A percentile compares a stretch with the other conserved stretches of the same genome.
These are phyloP conservation scores for Pasiphila rectangulata DNA, from an alignment of 2,888 invertebrate species.

Conservation along the genomic window DNA sequence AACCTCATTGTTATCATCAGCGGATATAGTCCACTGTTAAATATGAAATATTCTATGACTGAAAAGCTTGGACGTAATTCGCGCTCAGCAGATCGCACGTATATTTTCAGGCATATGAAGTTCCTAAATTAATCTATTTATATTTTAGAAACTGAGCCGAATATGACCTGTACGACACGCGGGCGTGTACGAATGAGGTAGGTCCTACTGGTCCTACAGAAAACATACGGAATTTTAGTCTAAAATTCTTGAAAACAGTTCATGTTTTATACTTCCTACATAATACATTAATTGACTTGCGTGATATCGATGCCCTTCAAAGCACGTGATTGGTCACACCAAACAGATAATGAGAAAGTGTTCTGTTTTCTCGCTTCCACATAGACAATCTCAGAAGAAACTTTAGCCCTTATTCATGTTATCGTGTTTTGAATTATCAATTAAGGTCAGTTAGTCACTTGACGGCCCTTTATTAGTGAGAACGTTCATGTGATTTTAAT, in stretches of 20 bases:
- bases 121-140: too few relatives aligned
- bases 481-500: conserved; percentile 15
- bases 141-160: too few relatives aligned
- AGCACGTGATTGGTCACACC: conserved; percentile 5
- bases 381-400: conserved; percentile 13
- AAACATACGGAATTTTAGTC: too few relatives aligned
- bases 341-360: conserved; percentile 11
- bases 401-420: conserved; percentile 13
- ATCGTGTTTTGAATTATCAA: conserved; percentile 17
- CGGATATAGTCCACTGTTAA: too few relatives aligned
- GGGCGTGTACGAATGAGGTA: too few relatives aligned
- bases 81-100: too few relatives aligned
- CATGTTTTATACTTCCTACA: background rate
- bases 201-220: too few relatives aligned
- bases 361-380: conserved; percentile 13
- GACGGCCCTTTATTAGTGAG: conserved; percentile 18
- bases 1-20: too few relatives aligned
- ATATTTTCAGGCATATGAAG: too few relatives aligned
- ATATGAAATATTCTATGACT: too few relatives aligned
- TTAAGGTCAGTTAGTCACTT: conserved; percentile 25
- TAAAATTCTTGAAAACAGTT: background rate
- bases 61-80: too few relatives aligned
- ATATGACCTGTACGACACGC: too few relatives aligned
- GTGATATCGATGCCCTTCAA: background rate
- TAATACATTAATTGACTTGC: background rate